Evolutionary conservation across 2,113 vertebrate species (phyloP), one percentile per base, ranked within the genome.

Genomic region (Enhydra lutris): DNA sequence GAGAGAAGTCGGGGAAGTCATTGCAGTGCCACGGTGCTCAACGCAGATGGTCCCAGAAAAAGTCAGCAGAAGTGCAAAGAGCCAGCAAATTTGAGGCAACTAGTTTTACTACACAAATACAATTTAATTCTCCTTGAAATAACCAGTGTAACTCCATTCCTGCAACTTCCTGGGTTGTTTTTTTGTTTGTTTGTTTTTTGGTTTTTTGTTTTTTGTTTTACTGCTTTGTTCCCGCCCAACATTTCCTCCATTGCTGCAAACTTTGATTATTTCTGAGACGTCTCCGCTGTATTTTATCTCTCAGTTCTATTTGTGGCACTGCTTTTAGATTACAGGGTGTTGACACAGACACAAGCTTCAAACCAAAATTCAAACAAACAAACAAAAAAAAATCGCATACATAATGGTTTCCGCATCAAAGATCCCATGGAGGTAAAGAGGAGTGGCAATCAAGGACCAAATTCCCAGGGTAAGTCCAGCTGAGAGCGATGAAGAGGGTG

Each of bases 11-110:
- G 29, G 23, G 17, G 14, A 31, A 63, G 23, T 52, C 47, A 45
- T 67, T 23, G 18, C 29, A 34, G 23, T 50, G 26, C 1, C n/a
- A 12, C 20, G 23, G 0, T 4, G 0, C 7, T 20, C 39, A 55
- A 76, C 8, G 8, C 59, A 76, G 65, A 26, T 17, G 61, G 7
- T 2, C 59, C 29, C 23, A 1, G 26, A 50, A 52, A 63, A n/a
- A 63, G 2, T 6, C 55, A 1, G 1, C 1, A 0, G 13, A 74
- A 52, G 21, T 5, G 42, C 1, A 23, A 9, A 42, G 24, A 47
- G 6, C 13, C 20, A 55, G 34, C 4, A 73, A 36, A 67, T 7
- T 20, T 3, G 18, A 21, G 13, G 34, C 55, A 57, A 2, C 29
- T 4, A 12, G 47, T 36, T 47, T 50, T 31, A 45, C 24, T 7